Conservation (phyloP, 2,113 vertebrate species). For the Balaeniceps rex region DNA sequence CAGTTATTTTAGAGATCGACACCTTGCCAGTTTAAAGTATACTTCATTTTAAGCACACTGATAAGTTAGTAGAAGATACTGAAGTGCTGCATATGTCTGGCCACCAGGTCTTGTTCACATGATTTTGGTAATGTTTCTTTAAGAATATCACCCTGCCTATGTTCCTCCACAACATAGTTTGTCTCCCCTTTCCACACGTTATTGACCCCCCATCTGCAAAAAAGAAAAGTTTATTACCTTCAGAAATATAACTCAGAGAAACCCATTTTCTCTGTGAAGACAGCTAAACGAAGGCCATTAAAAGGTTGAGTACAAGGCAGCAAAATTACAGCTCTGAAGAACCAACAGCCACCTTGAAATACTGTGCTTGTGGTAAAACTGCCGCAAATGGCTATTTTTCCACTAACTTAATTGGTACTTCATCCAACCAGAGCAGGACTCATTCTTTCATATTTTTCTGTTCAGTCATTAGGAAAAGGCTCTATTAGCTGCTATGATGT, state of each 20-base stretch:
- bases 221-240: not conserved
- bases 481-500: not conserved
- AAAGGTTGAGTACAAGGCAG: not conserved
- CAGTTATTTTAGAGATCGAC: not conserved
- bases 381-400: not conserved
- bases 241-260: not conserved
- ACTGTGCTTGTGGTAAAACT: not conserved
- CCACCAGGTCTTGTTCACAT: not conserved
- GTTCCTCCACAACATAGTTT: not conserved
- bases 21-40: not conserved
- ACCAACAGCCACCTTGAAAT: not conserved
- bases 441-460: not conserved
- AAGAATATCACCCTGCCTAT: not conserved
- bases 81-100: not conserved
- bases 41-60: not conserved
- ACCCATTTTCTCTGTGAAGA: not conserved
- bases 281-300: not conserved
- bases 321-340: not conserved
- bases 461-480: not conserved
- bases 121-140: not conserved
- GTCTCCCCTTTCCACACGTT: not conserved
- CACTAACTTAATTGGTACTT: not conserved
- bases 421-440: not conserved
- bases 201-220: not conserved
- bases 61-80: not conserved